Base-by-base conservation (phyloP, 1,140 invertebrate genomes). In the Bombus impatiens region DNA sequence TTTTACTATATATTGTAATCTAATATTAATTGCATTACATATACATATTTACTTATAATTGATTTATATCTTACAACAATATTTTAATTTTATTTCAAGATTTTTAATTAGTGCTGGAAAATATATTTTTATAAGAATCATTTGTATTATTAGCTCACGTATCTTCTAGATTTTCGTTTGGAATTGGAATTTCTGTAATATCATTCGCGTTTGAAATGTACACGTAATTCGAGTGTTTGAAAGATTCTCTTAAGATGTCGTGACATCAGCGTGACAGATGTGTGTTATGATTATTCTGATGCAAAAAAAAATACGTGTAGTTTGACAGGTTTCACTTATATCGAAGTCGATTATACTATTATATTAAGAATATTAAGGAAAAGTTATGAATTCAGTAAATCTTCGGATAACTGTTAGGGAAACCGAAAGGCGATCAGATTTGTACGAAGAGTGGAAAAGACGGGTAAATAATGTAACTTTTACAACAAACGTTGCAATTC, bases 401-500 rank as follows among this genome's bases (percentile, higher is more conserved):
- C 42, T 65, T 78, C n/a, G 1, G 22, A 78, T 70, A 42, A 65
- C 70, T 42, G 47, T 32, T 44, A 94, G 93, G 94, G 94, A 93
- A 68, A 93, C 92, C 47, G 87, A 92, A 28, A 87, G 90, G 47
- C 87, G 87, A 81, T 86, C 92, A 12, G 92, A 93, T 40, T 92
- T 93, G 67, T 93, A 94, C 67, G 94, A 94, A 75, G 94, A 95
- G 86, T 93, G 95, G 92, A 95, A 93, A 80, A 95, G 94, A 92
- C 86, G 94, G 84, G 95, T 95, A 93, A 92, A 87, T 91, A 87
- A 57, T 35, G 53, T 65, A 37, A 87, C 42, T 85, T 53, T 83
- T 62, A 25, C 22, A 42, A 25, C n/a, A 86, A 87, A 75, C 68
- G 28, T 35, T 75, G 67, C 35, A 78, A 82, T 76, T 47, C 5